Percentiles rank a stretch among this genome's conserved stretches.
These are phyloP conservation scores for Myrmophylax atrothorax DNA, from an alignment of 2,113 vertebrate genomes.

Conservation along the genomic window DNA sequence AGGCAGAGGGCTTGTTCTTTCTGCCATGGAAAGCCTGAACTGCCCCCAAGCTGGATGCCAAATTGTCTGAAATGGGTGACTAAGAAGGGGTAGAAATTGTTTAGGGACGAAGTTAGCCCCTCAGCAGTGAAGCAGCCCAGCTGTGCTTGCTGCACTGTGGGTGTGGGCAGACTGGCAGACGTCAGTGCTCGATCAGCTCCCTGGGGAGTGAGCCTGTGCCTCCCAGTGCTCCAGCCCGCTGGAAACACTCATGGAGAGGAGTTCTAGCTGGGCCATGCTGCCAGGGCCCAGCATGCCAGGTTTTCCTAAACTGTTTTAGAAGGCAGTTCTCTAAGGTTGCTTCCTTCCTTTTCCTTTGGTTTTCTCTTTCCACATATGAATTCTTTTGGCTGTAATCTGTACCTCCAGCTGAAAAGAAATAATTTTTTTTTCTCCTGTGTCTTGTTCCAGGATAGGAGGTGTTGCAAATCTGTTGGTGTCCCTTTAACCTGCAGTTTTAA, in stretches of 20 bases:
- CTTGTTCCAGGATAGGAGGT: background rate
- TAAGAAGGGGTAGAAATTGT: background rate
- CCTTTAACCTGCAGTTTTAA: background rate
- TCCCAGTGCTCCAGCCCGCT: background rate
- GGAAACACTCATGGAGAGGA: background rate
- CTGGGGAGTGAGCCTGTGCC: rapidly evolving
- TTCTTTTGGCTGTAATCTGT: background rate
- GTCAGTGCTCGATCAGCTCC: rapidly evolving
- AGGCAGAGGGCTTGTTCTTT: background rate
- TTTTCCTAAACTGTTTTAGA: background rate
- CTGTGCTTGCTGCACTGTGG: background rate
- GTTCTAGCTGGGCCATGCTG: background rate
- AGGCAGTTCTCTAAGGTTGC: background rate
- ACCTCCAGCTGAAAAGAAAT: background rate
- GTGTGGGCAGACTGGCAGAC: background rate
- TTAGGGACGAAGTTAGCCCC: background rate
- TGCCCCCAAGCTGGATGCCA: background rate
- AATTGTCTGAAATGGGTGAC: background rate
- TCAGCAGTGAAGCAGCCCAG: background rate
- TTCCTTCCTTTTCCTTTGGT: background rate
- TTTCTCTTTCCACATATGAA: background rate
- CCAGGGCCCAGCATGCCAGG: background rate
- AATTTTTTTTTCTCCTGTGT: background rate
- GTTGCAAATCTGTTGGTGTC: background rate
- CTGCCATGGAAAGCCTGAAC: background rate